Base-by-base conservation (phyloP, 2,113 vertebrate species). In the Centrocercus urophasianus region DNA sequence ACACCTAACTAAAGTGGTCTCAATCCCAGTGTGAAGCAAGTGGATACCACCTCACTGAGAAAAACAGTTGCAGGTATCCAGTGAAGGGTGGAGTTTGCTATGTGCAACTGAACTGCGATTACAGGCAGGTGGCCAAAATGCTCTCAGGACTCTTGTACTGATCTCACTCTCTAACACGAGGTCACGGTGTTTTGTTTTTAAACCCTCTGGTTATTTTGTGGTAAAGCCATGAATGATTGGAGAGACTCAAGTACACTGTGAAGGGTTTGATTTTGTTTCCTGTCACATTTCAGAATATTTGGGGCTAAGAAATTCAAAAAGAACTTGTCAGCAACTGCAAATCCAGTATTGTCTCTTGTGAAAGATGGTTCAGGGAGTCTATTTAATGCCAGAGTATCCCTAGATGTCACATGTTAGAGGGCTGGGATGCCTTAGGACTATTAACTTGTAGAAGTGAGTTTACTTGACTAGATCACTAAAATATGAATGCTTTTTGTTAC, bases 21-120 rank as follows among this genome's bases (percentile, higher is more conserved):
- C 30, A 91, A 78, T 86, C 63, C 67, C 45, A 8, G 6, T 22
- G 52, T 94, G 54, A 61, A 83, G 54, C 48, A 69, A 75, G 79
- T 38, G 88, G 88, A 61, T 61, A 32, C 6, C 15, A 24, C 17
- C 52, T 38, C 34, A 14, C 3, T 2, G 3, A 42, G 73, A 76
- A n/a, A 85, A 73, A 47, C 59, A 10, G 30, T n/a, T n/a, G 75
- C 34, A 20, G 2, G 21, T 25, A 13, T 20, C 22, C 2, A 0
- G 2, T 0, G 9, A 21, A 9, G 16, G 65, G 14, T 30, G 24
- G 12, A 15, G 8, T 66, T 90, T 75, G 73, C n/a, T 24, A 8
- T 4, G 28, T 40, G 57, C 38, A 65, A 13, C 61, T 88, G 57
- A 25, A 9, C 9, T 34, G 47, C 20, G 1, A 0, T 24, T 75